Percentiles rank a stretch among this genome's conserved stretches.
Evolutionary conservation across 2,797 vertebrate genomes (phyloP).

Genomic region (Xyrichtys novacula): DNA sequence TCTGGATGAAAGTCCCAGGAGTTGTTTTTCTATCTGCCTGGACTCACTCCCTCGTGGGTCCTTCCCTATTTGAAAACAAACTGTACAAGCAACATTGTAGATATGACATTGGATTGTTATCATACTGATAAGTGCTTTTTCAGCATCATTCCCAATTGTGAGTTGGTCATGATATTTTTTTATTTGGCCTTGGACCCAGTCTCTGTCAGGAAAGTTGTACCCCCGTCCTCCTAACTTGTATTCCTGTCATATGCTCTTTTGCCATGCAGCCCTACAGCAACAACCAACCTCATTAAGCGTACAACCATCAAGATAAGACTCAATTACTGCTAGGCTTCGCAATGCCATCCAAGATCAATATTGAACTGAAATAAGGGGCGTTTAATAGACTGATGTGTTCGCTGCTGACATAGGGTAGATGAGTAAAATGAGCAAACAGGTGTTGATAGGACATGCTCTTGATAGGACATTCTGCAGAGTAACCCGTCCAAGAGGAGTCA

Average conservation of each 20-base stretch:
- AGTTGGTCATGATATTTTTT: constrained; percentile 31
- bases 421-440: constrained; percentile 13
- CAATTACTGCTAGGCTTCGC: constrained; percentile 68
- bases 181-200: constrained; percentile 21
- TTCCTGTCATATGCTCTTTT: constrained; percentile 31
- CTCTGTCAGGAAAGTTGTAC: constrained; percentile 28
- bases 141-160: background rate
- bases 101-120: constrained; percentile 37
- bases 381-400: constrained; percentile 44
- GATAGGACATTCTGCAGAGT: constrained; percentile 6
- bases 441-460: background rate
- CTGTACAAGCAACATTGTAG: constrained; percentile 29
- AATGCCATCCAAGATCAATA: constrained; percentile 74
- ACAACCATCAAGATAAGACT: constrained; percentile 77
- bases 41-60: background rate
- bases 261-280: constrained; percentile 38
- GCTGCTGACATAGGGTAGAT: constrained; percentile 7
- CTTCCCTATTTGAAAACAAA: constrained; percentile 34
- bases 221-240: background rate
- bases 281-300: constrained; percentile 76
- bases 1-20: background rate
- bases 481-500: constrained; percentile 5
- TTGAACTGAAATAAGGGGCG: constrained; percentile 24
- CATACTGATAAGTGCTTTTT: constrained; percentile 40
- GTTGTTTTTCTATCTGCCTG: background rate